Base-by-base conservation (phyloP, 2,888 invertebrate genomes). In the Baronia brevicornis region DNA sequence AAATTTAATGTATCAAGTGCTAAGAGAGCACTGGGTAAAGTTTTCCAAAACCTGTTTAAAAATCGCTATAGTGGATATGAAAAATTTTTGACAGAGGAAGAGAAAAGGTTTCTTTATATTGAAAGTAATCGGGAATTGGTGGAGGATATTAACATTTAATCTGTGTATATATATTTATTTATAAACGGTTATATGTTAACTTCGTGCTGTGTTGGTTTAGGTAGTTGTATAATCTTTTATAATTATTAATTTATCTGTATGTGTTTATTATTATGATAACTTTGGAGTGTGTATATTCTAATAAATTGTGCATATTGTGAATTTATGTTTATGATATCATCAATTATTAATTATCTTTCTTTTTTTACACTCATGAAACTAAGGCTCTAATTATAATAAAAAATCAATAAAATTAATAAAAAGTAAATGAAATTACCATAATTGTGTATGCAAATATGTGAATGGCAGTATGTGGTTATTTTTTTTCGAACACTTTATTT, bases 31-130 rank as follows among this genome's bases (percentile, higher is more conserved):
- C 38, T 85, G 8, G 65, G 64, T 42, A 84, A 75, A 51, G 62
- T 86, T 25, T 85, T 52, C 45, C 64, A 48, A 30, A 56, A 54
- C 22, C 34, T 79, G 10, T 74, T 84, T 33, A 71, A 60, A 30
- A 62, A 85, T 4, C 86, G 84, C 44, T 65, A 67, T 37, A 78
- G 74, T 52, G 89, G 89, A 18, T 92, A 91, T 60, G 80, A 84
- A 44, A 82, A 86, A 49, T 87, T 91, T 61, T 68, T 89, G 21
- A 85, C 89, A 2, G 91, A 91, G 13, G 91, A 92, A 52, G 91
- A 92, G 57, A 87, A 87, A 73, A 90, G 90, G 89, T 90, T 84
- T 43, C 51, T 57, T 34, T 43, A 30, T 41, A 7, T 37, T 34
- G 15, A 37, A 38, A 41, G 38, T 56, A 43, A 67, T 71, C 47